These are phyloP conservation scores for Polypedilum pembai DNA, from an alignment of 1,140 invertebrate species.

Conservation along the genomic window DNA sequence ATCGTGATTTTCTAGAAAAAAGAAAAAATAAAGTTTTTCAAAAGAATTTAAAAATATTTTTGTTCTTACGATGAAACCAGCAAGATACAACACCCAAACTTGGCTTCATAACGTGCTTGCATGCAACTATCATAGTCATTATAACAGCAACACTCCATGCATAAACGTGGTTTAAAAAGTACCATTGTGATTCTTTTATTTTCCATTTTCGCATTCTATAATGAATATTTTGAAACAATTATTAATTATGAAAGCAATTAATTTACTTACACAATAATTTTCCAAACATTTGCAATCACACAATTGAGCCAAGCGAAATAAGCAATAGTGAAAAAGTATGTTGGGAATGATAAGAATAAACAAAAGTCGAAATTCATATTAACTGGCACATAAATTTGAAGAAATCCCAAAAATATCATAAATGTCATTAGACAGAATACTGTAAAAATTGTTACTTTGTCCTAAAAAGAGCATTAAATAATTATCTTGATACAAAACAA, in stretches of 20 bases:
- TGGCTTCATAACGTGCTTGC: slow-evolving; percentile 49
- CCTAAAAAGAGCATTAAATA: slow-evolving; percentile 25
- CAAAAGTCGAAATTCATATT: background rate
- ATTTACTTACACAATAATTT: slow-evolving; percentile 50
- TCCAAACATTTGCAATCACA: slow-evolving; percentile 56
- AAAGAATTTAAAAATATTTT: background rate
- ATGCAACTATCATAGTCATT: slow-evolving; percentile 47
- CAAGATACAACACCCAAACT: slow-evolving; percentile 50
- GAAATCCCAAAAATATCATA: background rate
- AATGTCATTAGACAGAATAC: slow-evolving; percentile 28
- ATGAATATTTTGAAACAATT: slow-evolving; percentile 29
- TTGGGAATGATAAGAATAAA: slow-evolving; percentile 46
- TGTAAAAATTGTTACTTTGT: slow-evolving; percentile 37
- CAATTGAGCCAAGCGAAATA: slow-evolving; percentile 62
- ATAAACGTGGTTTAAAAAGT: slow-evolving; percentile 48
- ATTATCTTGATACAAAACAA: background rate
- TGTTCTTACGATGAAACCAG: slow-evolving; percentile 56
- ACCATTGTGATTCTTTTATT: slow-evolving; percentile 46
- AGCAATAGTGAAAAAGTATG: slow-evolving; percentile 55
- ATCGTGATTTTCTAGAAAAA: slow-evolving; percentile 46
- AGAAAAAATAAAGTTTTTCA: slow-evolving; percentile 28
- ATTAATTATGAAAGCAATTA: slow-evolving; percentile 21
- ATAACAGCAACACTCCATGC: slow-evolving; percentile 51
- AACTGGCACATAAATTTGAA: slow-evolving; percentile 11
- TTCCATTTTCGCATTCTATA: slow-evolving; percentile 41